These are phyloP conservation scores for Epizoanthus rinbou DNA, from an alignment of 92 coral and sea anemone species.

Conservation along the genomic window DNA sequence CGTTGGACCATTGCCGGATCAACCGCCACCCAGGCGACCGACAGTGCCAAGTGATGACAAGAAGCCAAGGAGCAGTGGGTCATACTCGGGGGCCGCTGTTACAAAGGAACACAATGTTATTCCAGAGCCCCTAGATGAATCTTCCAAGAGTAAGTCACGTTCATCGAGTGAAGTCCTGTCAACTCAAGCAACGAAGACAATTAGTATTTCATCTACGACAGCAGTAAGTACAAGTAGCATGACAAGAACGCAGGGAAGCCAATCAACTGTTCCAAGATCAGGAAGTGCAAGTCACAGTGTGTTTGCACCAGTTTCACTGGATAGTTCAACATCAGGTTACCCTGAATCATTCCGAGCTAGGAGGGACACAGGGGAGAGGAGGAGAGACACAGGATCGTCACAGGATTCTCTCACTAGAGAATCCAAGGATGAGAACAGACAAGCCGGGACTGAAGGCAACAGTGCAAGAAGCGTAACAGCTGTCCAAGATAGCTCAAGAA, in stretches of 20 bases:
- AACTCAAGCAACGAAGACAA: not conserved
- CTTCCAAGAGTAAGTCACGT: not conserved
- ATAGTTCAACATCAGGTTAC: conserved; percentile 73
- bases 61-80: not conserved
- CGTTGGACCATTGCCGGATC: conserved; percentile 27
- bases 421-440: conserved; percentile 1
- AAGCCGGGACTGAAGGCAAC: not conserved
- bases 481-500: not conserved
- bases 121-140: not conserved
- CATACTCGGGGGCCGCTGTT: not conserved
- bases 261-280: not conserved
- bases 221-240: conserved; percentile 1
- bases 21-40: conserved; percentile 31
- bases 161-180: not conserved
- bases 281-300: conserved; percentile 30
- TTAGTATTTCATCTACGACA: conserved; percentile 21
- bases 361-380: conserved; percentile 29
- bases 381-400: not conserved
- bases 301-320: conserved; percentile 18
- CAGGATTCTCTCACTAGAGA: conserved; percentile 2
- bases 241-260: conserved; percentile 6
- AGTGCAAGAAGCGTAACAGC: not conserved
- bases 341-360: conserved; percentile 76
- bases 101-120: not conserved
- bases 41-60: not conserved